Percentiles rank a stretch among this genome's conserved stretches.
Conservation (phyloP, 92 coral and sea anemone genomes). For the Phenganax subtilis region DNA sequence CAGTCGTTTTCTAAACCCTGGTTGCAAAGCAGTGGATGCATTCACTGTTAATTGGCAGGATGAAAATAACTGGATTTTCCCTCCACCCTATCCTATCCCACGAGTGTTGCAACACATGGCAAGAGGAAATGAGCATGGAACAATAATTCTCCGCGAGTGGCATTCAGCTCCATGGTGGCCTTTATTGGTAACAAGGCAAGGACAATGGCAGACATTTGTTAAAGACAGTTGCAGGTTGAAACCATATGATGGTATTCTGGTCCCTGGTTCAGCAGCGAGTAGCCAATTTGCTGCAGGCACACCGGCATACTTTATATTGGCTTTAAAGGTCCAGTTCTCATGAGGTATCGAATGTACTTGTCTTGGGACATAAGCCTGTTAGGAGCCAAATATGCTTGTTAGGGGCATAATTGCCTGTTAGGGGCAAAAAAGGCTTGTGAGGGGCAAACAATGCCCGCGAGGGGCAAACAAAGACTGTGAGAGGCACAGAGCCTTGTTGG, state of each 20-base stretch:
- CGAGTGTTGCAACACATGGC: too few relatives aligned
- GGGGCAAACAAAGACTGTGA: not conserved
- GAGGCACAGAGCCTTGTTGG: not conserved
- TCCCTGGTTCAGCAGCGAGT: constrained; percentile 31
- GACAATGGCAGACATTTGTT: not conserved
- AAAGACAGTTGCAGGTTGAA: not conserved
- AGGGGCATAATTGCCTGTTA: not conserved
- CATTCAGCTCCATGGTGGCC: too few relatives aligned
- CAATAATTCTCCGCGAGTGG: too few relatives aligned
- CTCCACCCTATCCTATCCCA: too few relatives aligned
- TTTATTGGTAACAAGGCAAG: not conserved
- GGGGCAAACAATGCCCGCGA: not conserved
- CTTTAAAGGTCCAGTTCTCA: not conserved
- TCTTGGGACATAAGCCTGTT: not conserved
- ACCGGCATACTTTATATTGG: constrained; percentile 14
- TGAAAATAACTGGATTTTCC: too few relatives aligned
- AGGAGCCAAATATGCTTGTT: not conserved
- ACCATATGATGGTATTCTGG: constrained; percentile 1
- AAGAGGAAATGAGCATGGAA: too few relatives aligned
- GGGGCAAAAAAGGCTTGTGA: not conserved
- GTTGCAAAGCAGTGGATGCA: too few relatives aligned
- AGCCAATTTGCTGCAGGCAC: constrained; percentile 2
- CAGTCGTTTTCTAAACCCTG: too few relatives aligned
- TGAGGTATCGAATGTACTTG: not conserved
- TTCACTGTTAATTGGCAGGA: too few relatives aligned